Base-by-base conservation (phyloP, 2,888 invertebrate genomes). In the Conus canariensis region DNA sequence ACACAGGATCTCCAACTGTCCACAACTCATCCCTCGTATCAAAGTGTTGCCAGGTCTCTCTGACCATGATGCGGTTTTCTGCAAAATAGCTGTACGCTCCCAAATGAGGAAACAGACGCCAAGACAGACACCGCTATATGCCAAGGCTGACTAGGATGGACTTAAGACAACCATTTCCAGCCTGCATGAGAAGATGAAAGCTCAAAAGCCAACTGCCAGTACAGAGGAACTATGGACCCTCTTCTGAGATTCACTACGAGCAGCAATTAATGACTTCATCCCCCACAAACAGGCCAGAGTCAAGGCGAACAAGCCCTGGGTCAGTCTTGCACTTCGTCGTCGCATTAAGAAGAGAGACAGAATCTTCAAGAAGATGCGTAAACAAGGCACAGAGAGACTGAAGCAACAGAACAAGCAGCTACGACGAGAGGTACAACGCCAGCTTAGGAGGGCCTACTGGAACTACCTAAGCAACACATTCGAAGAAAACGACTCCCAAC, bases 281-380 rank as follows among this genome's bases (percentile, higher is more conserved):
- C 80, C 80, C 25, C 2, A 80, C 80, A 80, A 80, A 30, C 80
- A 30, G 80, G 80, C 80, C 45, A 25, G 80, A 30, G 80, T 80
- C 80, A 80, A 5, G 80, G 80, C 25, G 16, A 80, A 30, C 22
- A 80, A 80, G 80, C 80, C 80, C 8, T 80, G 80, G 80, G 45
- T 80, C 80, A 10, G 8, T 10, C 80, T 10, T 12, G 16, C 25
- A 30, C 80, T 80, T 80, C 9, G 80, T 30, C 80, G 16, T 10
- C 80, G 25, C 70, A 70, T 70, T 16, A 80, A 80, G 80, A 80
- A 30, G 80, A 80, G 80, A 5, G 80, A 30, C 80, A 25, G 22
- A 10, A 30, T 30, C 80, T 80, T 80, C 80, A 80, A 80, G 30
- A 80, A 80, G n/a, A n/a, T n/a, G n/a, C n/a, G n/a, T n/a, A n/a